These are phyloP conservation scores for Gymnogyps californianus DNA, from an alignment of 2,113 vertebrate genomes.

Conservation along the genomic window DNA sequence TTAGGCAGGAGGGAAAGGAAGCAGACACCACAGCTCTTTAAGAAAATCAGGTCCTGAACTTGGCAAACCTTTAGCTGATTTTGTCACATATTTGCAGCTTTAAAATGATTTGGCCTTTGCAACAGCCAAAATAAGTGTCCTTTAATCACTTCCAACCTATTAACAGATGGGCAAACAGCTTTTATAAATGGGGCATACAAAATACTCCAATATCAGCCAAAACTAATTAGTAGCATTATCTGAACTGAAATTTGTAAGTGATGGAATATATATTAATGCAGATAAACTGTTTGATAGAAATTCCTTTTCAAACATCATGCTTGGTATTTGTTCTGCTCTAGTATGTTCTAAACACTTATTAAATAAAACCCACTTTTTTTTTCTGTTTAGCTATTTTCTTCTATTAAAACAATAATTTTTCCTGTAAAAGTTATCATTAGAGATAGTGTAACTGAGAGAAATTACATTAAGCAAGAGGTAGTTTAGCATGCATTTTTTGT, in stretches of 20 bases:
- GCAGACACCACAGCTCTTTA: slow-evolving; percentile 32
- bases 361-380: not conserved
- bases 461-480: not conserved
- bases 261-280: slow-evolving; percentile 65
- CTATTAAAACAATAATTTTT: not conserved
- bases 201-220: slow-evolving; percentile 78
- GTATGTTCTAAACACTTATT: not conserved
- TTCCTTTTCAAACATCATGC: not conserved
- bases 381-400: not conserved
- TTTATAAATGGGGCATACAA: slow-evolving; percentile 79
- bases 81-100: slow-evolving; percentile 74
- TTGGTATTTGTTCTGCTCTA: not conserved
- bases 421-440: not conserved
- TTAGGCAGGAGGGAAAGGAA: not conserved
- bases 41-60: slow-evolving; percentile 68
- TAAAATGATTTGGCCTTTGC: slow-evolving; percentile 76
- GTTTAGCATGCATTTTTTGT: not conserved
- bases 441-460: not conserved
- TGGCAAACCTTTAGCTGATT: slow-evolving; percentile 69
- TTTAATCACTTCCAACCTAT: slow-evolving; percentile 81
- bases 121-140: slow-evolving; percentile 79
- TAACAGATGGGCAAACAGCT: slow-evolving; percentile 81
- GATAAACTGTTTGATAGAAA: slow-evolving; percentile 58
- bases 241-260: slow-evolving; percentile 69
- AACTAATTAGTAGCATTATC: slow-evolving; percentile 78